Percentiles rank a stretch among this genome's conserved stretches.
Conservation (phyloP, 2,888 invertebrate species). For the Biston betularia region DNA sequence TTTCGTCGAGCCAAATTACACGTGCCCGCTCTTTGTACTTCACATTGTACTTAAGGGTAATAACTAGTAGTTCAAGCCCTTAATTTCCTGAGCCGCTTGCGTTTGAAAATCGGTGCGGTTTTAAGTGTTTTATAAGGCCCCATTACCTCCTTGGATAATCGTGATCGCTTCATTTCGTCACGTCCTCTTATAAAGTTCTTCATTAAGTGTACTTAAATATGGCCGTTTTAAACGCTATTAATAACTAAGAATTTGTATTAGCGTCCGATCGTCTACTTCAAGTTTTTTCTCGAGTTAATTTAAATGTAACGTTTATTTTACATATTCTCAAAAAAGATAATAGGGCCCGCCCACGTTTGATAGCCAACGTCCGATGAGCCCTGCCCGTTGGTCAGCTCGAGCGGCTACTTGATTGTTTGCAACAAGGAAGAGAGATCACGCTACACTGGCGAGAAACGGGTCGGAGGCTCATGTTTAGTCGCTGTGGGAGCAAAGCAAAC, state of each 20-base stretch:
- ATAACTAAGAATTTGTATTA: constrained; percentile 14
- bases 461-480: constrained; percentile 66
- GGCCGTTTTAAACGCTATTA: constrained; percentile 7
- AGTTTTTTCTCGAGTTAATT: constrained; percentile 42
- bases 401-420: constrained; percentile 47
- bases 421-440: constrained; percentile 55
- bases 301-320: constrained; percentile 43
- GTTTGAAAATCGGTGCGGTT: constrained; percentile 65
- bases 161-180: constrained; percentile 55
- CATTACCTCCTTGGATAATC: constrained; percentile 54
- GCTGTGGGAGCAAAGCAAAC: constrained; percentile 69
- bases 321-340: constrained; percentile 46
- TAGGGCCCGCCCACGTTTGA: constrained; percentile 56
- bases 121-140: constrained; percentile 66
- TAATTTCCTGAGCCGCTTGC: constrained; percentile 74
- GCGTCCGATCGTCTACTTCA: constrained; percentile 21
- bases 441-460: constrained; percentile 59
- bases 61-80: constrained; percentile 77
- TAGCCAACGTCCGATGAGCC: constrained; percentile 56
- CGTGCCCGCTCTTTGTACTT: constrained; percentile 75
- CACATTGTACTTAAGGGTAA: constrained; percentile 84
- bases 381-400: constrained; percentile 49
- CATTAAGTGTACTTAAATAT: constrained; percentile 21
- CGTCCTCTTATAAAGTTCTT: constrained; percentile 39
- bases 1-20: constrained; percentile 82